phyloP scores from a whole-genome alignment of 2,113 vertebrate genomes.

The Trachemys scripta region DNA sequence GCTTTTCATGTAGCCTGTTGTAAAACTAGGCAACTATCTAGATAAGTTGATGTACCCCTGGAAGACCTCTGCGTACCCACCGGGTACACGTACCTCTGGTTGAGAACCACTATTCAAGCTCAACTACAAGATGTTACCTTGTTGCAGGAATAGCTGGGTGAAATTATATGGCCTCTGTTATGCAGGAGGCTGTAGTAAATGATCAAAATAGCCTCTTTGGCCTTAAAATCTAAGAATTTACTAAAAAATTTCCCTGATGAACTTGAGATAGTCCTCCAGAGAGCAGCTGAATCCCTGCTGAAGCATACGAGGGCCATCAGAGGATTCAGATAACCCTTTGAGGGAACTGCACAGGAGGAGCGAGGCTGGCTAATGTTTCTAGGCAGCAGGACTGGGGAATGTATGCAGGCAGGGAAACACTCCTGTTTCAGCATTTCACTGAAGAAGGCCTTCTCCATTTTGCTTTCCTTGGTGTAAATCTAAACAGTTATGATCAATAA shows the following conservation, averaged over 20 bases:
- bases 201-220: not conserved
- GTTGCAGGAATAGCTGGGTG: not conserved
- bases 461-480: not conserved
- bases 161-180: not conserved
- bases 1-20: too few relatives aligned
- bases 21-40: too few relatives aligned
- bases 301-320: not conserved
- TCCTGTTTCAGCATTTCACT: not conserved
- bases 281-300: not conserved
- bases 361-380: not conserved
- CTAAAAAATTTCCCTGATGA: not conserved
- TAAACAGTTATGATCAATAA: not conserved
- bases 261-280: not conserved
- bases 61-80: too few relatives aligned
- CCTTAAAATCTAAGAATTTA: not conserved
- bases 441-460: accelerated
- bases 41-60: too few relatives aligned
- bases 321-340: not conserved
- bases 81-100: too few relatives aligned
- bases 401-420: not conserved
- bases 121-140: not conserved
- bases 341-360: accelerated
- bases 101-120: not conserved
- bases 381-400: not conserved
- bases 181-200: accelerated